A percentile compares a stretch with the other conserved stretches of the same genome.
These are phyloP conservation scores for Limnephilus marmoratus DNA, from an alignment of 2,888 invertebrate genomes.

Conservation along the genomic window DNA sequence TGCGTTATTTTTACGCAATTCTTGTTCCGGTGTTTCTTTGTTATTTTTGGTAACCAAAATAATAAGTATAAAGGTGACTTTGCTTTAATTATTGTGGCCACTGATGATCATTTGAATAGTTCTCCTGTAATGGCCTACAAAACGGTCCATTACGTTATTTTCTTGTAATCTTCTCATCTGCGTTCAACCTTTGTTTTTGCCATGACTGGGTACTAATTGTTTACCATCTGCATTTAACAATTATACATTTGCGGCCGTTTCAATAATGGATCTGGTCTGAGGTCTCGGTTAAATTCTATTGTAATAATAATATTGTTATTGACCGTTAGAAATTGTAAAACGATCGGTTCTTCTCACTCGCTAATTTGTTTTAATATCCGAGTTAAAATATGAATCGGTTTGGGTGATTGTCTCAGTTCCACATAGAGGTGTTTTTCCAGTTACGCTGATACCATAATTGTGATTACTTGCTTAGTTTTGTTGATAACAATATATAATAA, in stretches of 20 bases:
- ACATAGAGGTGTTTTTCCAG: background rate
- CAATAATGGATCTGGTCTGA: background rate
- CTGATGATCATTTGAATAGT: too few relatives aligned
- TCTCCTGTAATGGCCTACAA: too few relatives aligned
- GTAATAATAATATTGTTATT: conserved; percentile 15
- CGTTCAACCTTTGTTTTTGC: conserved; percentile 5
- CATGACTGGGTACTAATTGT: background rate
- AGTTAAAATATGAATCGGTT: conserved; percentile 2
- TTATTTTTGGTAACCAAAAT: background rate
- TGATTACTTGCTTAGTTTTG: background rate
- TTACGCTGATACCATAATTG: background rate
- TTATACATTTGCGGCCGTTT: background rate
- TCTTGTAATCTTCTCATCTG: background rate
- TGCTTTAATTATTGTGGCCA: too few relatives aligned
- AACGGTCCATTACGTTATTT: background rate
- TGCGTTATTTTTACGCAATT: background rate
- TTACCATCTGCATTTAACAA: background rate
- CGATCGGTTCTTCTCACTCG: background rate
- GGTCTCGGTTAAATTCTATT: background rate
- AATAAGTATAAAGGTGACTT: background rate
- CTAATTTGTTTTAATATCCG: conserved; percentile 11
- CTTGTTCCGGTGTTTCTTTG: background rate
- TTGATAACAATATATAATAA: background rate
- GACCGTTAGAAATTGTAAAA: conserved; percentile 13
- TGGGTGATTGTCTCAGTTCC: background rate